Percentiles rank a stretch among this genome's conserved stretches.
These are phyloP conservation scores for Metallyticus violacea DNA, from an alignment of 2,888 invertebrate species.

Conservation along the genomic window DNA sequence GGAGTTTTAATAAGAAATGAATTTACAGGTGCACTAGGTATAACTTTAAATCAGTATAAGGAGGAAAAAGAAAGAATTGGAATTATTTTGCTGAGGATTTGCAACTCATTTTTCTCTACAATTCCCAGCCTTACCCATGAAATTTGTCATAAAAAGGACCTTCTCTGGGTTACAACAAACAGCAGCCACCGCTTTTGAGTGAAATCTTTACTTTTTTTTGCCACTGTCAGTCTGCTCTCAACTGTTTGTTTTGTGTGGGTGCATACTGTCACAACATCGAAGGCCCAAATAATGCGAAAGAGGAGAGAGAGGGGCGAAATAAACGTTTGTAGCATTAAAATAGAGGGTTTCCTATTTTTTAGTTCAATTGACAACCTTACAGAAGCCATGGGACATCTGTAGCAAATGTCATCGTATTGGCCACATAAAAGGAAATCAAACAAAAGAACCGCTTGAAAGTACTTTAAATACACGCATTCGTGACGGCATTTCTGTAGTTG, in stretches of 20 bases:
- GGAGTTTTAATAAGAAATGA: too few species aligned
- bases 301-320: not conserved
- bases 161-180: not conserved
- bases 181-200: not conserved
- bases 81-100: too few species aligned
- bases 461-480: not conserved
- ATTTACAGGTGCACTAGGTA: too few species aligned
- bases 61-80: too few species aligned
- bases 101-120: too few species aligned
- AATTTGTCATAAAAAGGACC: not conserved
- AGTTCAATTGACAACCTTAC: not conserved
- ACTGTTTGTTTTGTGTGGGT: not conserved
- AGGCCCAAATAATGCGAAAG: not conserved
- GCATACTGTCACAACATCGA: not conserved
- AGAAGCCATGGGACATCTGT: not conserved
- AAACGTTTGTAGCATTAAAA: not conserved
- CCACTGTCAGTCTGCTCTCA: not conserved
- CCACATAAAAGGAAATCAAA: not conserved
- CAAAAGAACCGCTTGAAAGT: not conserved
- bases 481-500: not conserved
- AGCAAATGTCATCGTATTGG: not conserved
- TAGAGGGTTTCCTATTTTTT: not conserved
- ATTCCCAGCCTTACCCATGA: not conserved
- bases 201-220: not conserved
- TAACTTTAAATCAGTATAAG: too few species aligned